Percentiles rank a stretch among this genome's conserved stretches.
Conservation (phyloP, 2,888 invertebrate genomes). For the Odontocolon sp. region DNA sequence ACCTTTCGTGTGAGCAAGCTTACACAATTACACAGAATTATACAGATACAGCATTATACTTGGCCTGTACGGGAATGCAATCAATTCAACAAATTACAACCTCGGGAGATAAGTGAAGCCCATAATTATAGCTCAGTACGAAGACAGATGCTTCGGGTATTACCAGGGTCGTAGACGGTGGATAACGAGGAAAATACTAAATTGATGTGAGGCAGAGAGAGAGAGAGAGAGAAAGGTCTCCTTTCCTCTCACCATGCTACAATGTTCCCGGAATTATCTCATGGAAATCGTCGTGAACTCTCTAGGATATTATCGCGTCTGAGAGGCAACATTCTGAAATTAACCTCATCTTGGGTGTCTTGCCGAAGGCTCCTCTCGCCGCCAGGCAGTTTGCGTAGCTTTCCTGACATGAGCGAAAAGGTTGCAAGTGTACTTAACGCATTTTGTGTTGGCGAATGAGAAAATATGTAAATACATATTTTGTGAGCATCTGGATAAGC, state of each 20-base stretch:
- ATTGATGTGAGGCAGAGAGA: constrained; percentile 11
- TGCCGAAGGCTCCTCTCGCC: constrained; percentile 5
- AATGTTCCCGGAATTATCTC: constrained; percentile 41
- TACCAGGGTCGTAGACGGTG: neutral
- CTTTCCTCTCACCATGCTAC: constrained; percentile 2
- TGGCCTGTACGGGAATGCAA: constrained; percentile 25
- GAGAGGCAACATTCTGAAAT: constrained; percentile 30
- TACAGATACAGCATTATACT: no score
- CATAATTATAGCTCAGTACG: constrained; percentile 32
- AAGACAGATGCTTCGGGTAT: constrained; percentile 35
- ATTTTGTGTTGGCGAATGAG: no score
- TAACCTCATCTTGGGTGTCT: constrained; percentile 49
- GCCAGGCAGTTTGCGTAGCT: constrained; percentile 29
- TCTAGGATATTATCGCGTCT: constrained; percentile 38
- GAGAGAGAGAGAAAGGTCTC: neutral
- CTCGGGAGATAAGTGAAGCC: constrained; percentile 22
- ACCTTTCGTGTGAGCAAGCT: neutral
- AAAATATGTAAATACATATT: neutral
- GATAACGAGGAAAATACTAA: neutral
- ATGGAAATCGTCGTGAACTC: constrained; percentile 42
- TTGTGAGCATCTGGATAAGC: neutral
- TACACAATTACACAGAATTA: neutral
- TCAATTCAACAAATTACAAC: constrained; percentile 48
- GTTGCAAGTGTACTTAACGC: neutral
- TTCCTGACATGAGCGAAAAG: constrained; percentile 9